Conservation (phyloP, 2,113 vertebrate genomes). For the Equus przewalskii region DNA sequence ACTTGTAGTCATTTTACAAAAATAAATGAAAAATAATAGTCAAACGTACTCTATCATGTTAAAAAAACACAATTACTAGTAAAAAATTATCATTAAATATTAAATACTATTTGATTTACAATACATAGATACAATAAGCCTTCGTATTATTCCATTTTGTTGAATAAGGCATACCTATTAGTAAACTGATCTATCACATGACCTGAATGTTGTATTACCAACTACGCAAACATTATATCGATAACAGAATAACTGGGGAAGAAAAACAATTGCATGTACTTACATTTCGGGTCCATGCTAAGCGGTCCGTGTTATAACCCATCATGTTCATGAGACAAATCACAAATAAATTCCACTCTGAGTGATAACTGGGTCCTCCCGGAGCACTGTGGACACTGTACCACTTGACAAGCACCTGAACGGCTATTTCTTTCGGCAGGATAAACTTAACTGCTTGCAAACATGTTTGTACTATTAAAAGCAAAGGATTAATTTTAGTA, state of each 20-base stretch:
- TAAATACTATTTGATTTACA: not conserved
- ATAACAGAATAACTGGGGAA: not conserved
- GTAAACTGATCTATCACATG: not conserved
- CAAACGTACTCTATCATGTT: not conserved
- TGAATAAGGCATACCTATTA: not conserved
- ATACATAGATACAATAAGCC: not conserved
- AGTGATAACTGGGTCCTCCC: slow-evolving; percentile 94
- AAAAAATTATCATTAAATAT: slow-evolving; percentile 4
- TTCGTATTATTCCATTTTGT: not conserved
- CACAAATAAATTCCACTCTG: slow-evolving; percentile 97
- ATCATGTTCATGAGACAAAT: slow-evolving; percentile 98
- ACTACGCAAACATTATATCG: not conserved
- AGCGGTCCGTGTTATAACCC: slow-evolving; percentile 98
- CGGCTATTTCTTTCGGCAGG: slow-evolving; percentile 95
- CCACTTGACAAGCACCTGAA: slow-evolving; percentile 98
- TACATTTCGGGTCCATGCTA: slow-evolving; percentile 95
- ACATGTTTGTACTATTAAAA: slow-evolving; percentile 93
- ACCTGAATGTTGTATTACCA: not conserved
- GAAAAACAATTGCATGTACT: slow-evolving; percentile 77
- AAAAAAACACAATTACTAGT: slow-evolving; percentile 31
- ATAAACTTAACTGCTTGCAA: slow-evolving; percentile 95
- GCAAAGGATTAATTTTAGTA: slow-evolving; percentile 63
- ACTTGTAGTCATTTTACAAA: slow-evolving; percentile 11
- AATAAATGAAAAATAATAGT: slow-evolving; percentile 36
- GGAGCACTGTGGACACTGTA: slow-evolving; percentile 98